Evolutionary conservation across 2,113 vertebrate species (phyloP), one percentile per base, ranked within the genome.

Genomic region (Plestiodon gilberti): DNA sequence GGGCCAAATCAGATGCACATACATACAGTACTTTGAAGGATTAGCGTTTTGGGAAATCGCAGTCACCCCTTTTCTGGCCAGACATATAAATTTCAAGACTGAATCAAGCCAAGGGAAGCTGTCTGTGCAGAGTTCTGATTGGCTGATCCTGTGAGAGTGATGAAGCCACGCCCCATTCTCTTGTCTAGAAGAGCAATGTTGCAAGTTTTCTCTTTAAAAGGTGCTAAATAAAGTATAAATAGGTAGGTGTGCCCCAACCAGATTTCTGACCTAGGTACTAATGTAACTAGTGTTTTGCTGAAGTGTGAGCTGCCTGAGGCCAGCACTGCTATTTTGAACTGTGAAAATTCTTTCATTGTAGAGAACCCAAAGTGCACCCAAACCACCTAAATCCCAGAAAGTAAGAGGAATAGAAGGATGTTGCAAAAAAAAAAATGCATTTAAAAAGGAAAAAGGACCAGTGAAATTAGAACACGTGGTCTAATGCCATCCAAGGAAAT

Each of bases 351-450:
- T 33, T 11, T n/a, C 25, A 61, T 33, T 33, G 30, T 69, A 30
- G 65, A 69, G 33, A 13, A 3, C 48, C 57, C 6, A 40, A 57
- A 64, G 14, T 38, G 33, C 10, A 76, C 20, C 40, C 4, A 14
- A 69, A 70, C 20, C 52, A 10, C 6, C 6, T 61, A 20, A 61
- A 61, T 67, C 25, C 70, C 79, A 25, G 33, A 4, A 7, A 2
- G 18, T 15, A 9, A 35, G 55, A 8, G 9, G 9, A 18, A 5
- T 64, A 9, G 3, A 14, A 7, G 40, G 9, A 28, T 57, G 14
- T 40, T 18, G 15, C 0, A 0, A 11, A 1, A 0, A 22, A 78
- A n/a, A n/a, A n/a, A n/a, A n/a, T 48, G 15, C 2, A 3, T 55
- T 74, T 85, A 48, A 1, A 2, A 3, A 1, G 65, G 48, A 9